Evolutionary conservation across 1,140 invertebrate genomes (phyloP), one percentile per base, ranked within the genome.

Genomic region (Ditylenchus dipsaci): DNA sequence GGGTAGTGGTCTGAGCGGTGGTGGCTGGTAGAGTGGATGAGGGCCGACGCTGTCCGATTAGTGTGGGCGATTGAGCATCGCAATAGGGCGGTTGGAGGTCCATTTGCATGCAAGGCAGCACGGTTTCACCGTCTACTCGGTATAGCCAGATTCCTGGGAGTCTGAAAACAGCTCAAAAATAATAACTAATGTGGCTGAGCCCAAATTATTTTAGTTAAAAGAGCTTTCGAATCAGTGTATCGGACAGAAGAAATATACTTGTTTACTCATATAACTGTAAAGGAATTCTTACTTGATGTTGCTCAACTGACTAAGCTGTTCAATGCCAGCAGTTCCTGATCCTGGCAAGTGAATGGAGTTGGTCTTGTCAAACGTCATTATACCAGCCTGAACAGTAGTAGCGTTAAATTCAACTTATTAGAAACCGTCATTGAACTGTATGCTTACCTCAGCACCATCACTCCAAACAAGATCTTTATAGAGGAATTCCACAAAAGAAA

Each of bases 91-190:
- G 77, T 58, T 78, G 77, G 15, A 78, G 74, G 21, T 78, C 73
- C 47, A 60, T 33, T 19, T 73, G 59, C 57, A 80, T 58, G 61
- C 77, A 78, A 5, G 78, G 73, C 23, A 45, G 61, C 17, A 81
- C 67, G 0, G 57, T 57, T 17, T 63, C 62, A 26, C 61, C 45
- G 53, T 82, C 79, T 21, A 82, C 69, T 57, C 81, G 67, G 53
- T 82, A 82, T n/a, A 82, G 60, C 80, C 80, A 82, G 45, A 72
- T 58, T 30, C 80, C 80, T 27, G 80, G 81, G 9, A 68, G 66
- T 19, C 68, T 70, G 27, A 66, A 69, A 57, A 23, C 3, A 53
- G 33, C 33, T 7, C n/a, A n/a, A 45, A n/a, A 45, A 45, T 45
- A 45, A 45, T 45, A n/a, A n/a, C 43, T 11, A 45, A 45, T 13